These are phyloP conservation scores for Melanogrammus aeglefinus DNA, from an alignment of 2,797 vertebrate genomes.

Conservation along the genomic window DNA sequence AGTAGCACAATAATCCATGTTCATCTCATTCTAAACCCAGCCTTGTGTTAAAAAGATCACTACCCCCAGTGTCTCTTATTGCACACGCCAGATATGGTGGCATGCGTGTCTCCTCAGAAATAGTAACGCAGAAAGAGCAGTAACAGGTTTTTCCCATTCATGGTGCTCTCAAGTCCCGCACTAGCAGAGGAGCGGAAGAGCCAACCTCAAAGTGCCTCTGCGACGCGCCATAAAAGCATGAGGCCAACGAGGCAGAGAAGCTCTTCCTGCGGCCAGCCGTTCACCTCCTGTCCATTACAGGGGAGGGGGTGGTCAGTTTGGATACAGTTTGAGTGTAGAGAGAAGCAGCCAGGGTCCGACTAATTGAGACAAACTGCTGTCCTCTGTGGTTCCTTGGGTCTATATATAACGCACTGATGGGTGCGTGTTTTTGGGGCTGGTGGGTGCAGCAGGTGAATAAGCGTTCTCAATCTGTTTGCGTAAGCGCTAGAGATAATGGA, in stretches of 20 bases:
- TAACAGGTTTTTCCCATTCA: neutral
- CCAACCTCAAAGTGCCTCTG: neutral
- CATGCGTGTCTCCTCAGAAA: neutral
- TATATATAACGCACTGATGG: conserved; percentile 57
- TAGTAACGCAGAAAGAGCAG: neutral
- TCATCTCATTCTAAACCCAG: neutral
- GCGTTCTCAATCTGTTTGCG: neutral
- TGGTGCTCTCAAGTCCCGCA: neutral
- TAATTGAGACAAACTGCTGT: conserved; percentile 53
- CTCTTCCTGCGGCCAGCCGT: conserved; percentile 8
- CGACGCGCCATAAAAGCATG: neutral
- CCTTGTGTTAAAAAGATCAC: neutral
- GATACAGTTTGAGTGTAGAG: conserved; percentile 21
- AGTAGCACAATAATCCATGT: neutral
- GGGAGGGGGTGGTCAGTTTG: conserved; percentile 21
- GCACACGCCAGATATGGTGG: neutral
- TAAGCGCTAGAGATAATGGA: neutral
- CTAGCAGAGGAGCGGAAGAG: neutral
- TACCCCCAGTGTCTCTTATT: neutral
- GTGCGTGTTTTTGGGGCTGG: conserved; percentile 23
- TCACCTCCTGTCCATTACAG: conserved; percentile 40
- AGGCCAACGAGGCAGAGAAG: neutral
- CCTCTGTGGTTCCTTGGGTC: conserved; percentile 55
- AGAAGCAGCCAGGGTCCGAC: conserved; percentile 36
- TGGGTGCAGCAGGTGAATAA: neutral